Base-by-base conservation (phyloP, 1,140 invertebrate genomes). In the Saccostrea echinata region DNA sequence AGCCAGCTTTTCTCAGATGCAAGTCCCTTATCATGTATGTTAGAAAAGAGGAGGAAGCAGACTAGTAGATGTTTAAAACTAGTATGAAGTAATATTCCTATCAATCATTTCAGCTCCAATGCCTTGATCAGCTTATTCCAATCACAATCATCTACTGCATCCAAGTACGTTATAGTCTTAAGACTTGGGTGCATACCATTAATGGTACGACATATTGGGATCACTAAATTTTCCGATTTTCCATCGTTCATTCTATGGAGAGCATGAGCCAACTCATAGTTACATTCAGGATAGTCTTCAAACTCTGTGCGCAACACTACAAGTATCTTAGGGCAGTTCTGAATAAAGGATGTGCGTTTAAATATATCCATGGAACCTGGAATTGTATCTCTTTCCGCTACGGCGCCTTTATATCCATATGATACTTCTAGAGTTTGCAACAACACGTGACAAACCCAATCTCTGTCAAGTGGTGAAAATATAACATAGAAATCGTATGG, bases 111-210 rank as follows among this genome's bases (percentile, higher is more conserved):
- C 43, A 43, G 1, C 55, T 85, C 84, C 27, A 86, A 43, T 86
- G 85, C 85, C n/a, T 53, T 35, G n/a, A 86, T 76, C 0, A 88
- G 84, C 64, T 85, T 88, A 21, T 88, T 84, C 87, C 87, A 88
- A 24, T 85, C 84, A 68, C 53, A 82, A 11, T 85, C 83, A 18
- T 85, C 84, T 12, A 88, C 87, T 1, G 55, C 87, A 53, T 85
- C 80, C 12, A 88, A 51, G 30, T 76, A 88, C 6, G 81, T 85
- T 35, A 88, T 43, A 52, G 87, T 85, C 24, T 9, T 83, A 1
- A 88, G 68, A 21, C 80, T 35, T 11, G 57, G 81, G 2, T 68
- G 55, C 11, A 85, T 3, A 1, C 84, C 55, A 4, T 51, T 33
- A 9, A 76, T n/a, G 12, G 76, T 83, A 53, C 76, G 52, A 16